Evolutionary conservation across 2,797 vertebrate species (phyloP).

Genomic region (Melanotaenia trifasciata): DNA sequence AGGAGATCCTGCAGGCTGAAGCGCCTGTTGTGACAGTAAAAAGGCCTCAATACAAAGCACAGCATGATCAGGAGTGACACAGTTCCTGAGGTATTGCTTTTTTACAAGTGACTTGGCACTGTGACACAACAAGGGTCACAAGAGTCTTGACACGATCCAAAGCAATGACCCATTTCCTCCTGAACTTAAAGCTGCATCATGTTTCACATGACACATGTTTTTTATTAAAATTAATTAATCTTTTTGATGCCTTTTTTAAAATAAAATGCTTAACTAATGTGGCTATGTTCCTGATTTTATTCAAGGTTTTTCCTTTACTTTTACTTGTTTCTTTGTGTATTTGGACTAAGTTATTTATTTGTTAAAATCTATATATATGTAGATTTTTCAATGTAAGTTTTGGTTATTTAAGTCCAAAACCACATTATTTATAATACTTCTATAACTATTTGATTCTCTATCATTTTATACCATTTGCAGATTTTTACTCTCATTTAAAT

Average conservation of each 20-base stretch:
- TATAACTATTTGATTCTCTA: neutral
- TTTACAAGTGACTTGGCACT: slow-evolving; percentile 19
- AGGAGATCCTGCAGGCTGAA: slow-evolving; percentile 25
- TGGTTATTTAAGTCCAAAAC: too few relatives aligned
- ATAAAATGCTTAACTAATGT: too few relatives aligned
- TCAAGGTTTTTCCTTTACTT: too few relatives aligned
- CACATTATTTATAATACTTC: too few relatives aligned
- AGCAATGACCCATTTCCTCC: slow-evolving; percentile 11
- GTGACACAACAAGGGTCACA: slow-evolving; percentile 27
- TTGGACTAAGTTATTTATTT: too few relatives aligned
- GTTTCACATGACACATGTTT: neutral
- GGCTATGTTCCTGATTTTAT: too few relatives aligned
- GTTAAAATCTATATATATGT: too few relatives aligned
- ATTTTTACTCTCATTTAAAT: neutral
- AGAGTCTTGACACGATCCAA: neutral
- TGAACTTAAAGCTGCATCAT: neutral
- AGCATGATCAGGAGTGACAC: slow-evolving; percentile 22
- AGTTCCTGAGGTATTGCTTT: slow-evolving; percentile 7
- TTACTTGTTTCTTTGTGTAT: too few relatives aligned
- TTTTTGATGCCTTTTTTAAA: too few relatives aligned
- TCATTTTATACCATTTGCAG: neutral
- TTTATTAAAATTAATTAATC: neutral
- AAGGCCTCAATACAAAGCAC: slow-evolving; percentile 10
- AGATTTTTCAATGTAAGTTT: too few relatives aligned
- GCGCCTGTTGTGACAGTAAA: slow-evolving; percentile 14